phyloP scores from a whole-genome alignment of 2,888 invertebrate genomes.

The Troides helena region DNA sequence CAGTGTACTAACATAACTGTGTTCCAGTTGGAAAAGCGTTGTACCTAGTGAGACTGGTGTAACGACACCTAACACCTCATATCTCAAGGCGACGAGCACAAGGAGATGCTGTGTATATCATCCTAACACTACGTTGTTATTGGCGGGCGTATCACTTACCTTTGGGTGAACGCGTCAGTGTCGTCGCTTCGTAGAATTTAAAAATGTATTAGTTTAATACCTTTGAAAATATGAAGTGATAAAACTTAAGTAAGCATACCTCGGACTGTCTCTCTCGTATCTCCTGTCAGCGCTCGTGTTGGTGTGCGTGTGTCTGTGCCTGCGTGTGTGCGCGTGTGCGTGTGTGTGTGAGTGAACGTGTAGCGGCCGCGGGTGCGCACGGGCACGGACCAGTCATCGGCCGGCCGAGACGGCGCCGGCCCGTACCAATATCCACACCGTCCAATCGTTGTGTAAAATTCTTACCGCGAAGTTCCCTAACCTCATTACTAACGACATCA shows the following conservation, averaged over 20 bases:
- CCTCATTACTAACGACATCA: constrained; percentile 7
- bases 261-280: constrained; percentile 17
- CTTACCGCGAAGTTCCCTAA: constrained; percentile 18
- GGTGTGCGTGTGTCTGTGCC: not conserved
- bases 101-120: no score
- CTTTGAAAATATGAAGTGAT: not conserved
- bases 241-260: constrained; percentile 2
- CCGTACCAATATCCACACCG: constrained; percentile 49
- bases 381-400: constrained; percentile 56
- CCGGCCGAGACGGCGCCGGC: constrained; percentile 55
- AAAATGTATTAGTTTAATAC: no score
- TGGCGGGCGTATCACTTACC: no score
- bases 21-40: no score
- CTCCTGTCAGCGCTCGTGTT: constrained; percentile 6
- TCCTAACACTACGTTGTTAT: no score
- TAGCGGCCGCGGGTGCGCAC: constrained; percentile 33
- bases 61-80: no score
- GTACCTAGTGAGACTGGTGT: no score
- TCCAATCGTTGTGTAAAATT: constrained; percentile 26
- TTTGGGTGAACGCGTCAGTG: no score
- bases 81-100: no score
- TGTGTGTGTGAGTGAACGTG: not conserved
- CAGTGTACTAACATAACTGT: no score
- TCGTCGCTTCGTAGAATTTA: no score
- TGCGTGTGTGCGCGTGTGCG: constrained; percentile 5